Evolutionary conservation across 2,113 vertebrate genomes (phyloP), one percentile per base, ranked within the genome.

Genomic region (Crotalus horridus): DNA sequence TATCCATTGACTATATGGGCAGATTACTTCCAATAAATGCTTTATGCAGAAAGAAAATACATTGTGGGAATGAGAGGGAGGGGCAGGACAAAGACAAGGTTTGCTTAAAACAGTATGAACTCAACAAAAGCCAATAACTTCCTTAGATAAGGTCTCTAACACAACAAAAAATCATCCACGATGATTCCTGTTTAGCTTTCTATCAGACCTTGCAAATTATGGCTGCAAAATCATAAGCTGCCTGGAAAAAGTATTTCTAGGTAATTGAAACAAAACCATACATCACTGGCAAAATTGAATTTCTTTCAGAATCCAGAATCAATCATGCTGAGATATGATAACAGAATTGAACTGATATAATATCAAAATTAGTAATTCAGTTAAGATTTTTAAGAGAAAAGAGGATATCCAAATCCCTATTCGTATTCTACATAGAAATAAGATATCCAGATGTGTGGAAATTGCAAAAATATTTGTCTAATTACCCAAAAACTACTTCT

Each of bases 1-100:
- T 5, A 94, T 95, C 91, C 93, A 85, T 46, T 24, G 26, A 33
- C n/a, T 87, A 33, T 90, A 87, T 54, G 23, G 20, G 61, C 46
- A 94, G 54, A 26, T 33, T 87, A 8, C 93, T 93, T 87, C 21
- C 93, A 85, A 74, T 53, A 90, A 95, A 94, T 43, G 54, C 53
- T 93, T 89, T 93, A 90, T 59, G 90, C 15, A 87, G 54, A 90
- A 46, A 74, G 23, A 69, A 54, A 69, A 4, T 92, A 10, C 21
- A 64, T 54, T 23, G 7, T 39, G 23, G 23, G 21, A 33, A 20
- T 11, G n/a, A 43, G 33, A 8, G 24, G 11, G 17, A 59, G 74
- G 33, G 33, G 74, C 33, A 81, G 10, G 33, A 23, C 11, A 9
- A 58, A 33, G 20, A 11, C 1, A 20, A 86, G 90, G 10, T 86